Evolutionary conservation across 1,140 invertebrate genomes (phyloP).

Genomic region (Onthophagus taurus): DNA sequence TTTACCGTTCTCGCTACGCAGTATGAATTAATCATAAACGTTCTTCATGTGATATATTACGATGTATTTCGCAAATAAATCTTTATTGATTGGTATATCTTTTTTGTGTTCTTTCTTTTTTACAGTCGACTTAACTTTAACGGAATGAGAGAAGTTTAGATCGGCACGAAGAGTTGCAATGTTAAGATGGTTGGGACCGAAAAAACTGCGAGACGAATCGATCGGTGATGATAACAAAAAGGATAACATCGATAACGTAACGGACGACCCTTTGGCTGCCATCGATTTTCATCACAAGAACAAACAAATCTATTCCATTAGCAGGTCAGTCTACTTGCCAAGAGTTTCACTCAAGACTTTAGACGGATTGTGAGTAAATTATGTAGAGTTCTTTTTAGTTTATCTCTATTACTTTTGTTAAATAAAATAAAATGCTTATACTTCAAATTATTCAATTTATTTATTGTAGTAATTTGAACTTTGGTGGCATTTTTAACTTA

Average conservation of each 20-base stretch:
- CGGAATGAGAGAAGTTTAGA: not conserved
- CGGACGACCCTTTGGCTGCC: slow-evolving; percentile 26
- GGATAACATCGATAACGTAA: slow-evolving; percentile 8
- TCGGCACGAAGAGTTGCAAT: slow-evolving; percentile 7
- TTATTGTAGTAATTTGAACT: not conserved
- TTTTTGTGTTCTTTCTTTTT: too few species aligned
- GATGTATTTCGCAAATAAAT: too few species aligned
- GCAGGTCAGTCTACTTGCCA: slow-evolving; percentile 22
- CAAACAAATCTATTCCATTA: slow-evolving; percentile 25
- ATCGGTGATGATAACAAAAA: too few species aligned
- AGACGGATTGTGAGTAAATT: not conserved
- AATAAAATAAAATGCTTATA: too few species aligned
- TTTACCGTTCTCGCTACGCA: too few species aligned
- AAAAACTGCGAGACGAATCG: slow-evolving; percentile 6
- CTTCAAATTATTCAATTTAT: too few species aligned
- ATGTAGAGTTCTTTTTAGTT: not conserved
- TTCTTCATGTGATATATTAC: too few species aligned
- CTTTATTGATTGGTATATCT: too few species aligned
- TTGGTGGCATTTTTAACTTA: not conserved
- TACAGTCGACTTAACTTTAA: too few species aligned
- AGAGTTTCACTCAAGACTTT: not conserved
- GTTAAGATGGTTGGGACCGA: slow-evolving; percentile 25
- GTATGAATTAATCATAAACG: too few species aligned
- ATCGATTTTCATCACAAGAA: slow-evolving; percentile 11
- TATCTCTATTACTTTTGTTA: too few species aligned